A percentile compares a stretch with the other conserved stretches of the same genome.
These are phyloP conservation scores for Urocolius indicus DNA, from an alignment of 2,113 vertebrate genomes.

Conservation along the genomic window DNA sequence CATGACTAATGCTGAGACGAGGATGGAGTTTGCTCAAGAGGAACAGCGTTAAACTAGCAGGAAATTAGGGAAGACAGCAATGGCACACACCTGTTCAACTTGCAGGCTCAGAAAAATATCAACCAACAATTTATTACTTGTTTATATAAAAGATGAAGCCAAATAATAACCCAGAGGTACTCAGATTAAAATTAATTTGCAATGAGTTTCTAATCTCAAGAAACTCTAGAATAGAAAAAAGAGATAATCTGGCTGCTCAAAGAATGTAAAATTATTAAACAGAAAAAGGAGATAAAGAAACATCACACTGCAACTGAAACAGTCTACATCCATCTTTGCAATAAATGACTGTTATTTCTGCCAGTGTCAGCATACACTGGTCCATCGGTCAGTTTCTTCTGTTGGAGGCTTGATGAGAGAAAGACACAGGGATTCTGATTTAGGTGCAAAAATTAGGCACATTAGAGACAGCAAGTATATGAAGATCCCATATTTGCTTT, in stretches of 20 bases:
- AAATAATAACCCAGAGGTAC: conserved; percentile 2
- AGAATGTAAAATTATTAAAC: not conserved
- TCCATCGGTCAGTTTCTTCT: not conserved
- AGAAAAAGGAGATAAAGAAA: not conserved
- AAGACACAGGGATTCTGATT: not conserved
- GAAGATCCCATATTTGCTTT: not conserved
- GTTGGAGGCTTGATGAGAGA: not conserved
- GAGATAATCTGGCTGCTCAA: not conserved
- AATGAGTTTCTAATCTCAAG: not conserved
- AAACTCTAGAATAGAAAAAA: not conserved
- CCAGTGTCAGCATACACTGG: not conserved
- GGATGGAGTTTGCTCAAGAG: conserved; percentile 27
- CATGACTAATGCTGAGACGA: not conserved
- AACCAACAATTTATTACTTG: not conserved
- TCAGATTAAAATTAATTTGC: conserved; percentile 17
- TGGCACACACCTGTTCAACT: conserved; percentile 17
- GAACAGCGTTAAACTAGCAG: conserved; percentile 6
- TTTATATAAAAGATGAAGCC: not conserved
- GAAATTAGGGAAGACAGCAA: conserved; percentile 5
- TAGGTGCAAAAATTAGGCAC: not conserved
- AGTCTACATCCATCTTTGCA: not conserved
- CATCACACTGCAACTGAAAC: not conserved
- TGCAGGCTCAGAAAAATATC: conserved; percentile 24
- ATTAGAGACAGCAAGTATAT: not conserved
- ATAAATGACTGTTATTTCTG: not conserved